These are phyloP conservation scores for Sardina pilchardus DNA, from an alignment of 2,113 vertebrate genomes.

Conservation along the genomic window DNA sequence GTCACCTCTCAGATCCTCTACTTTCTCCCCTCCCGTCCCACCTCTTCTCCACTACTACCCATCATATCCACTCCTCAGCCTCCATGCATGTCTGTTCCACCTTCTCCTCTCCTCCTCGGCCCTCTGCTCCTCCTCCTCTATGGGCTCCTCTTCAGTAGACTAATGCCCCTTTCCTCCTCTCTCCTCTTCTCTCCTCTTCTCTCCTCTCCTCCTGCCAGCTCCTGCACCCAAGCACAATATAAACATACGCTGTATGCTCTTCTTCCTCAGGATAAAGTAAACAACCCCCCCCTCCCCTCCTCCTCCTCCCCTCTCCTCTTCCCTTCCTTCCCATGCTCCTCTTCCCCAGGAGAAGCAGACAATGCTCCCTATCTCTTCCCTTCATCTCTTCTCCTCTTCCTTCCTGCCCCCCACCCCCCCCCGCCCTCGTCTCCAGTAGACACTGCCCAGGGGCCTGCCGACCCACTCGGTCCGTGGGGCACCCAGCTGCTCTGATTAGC, in stretches of 20 bases:
- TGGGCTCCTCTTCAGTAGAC: not conserved
- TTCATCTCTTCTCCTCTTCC: not conserved
- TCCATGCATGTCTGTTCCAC: too few relatives aligned
- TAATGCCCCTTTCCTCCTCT: not conserved
- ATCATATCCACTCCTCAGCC: not conserved
- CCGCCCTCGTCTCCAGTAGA: not conserved
- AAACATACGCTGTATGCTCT: not conserved
- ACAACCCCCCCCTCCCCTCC: too few relatives aligned
- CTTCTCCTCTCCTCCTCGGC: not conserved
- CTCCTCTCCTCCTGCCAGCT: not conserved
- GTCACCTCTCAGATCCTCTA: not conserved
- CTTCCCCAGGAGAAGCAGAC: too few relatives aligned
- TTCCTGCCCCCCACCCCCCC: not conserved
- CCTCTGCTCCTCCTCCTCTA: not conserved
- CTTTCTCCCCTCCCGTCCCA: not conserved
- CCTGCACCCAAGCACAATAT: too few relatives aligned
- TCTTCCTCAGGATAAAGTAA: not conserved
- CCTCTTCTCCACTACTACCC: not conserved
- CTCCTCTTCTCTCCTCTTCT: not conserved
- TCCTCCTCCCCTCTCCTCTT: not conserved
- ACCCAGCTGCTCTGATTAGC: slow-evolving; percentile 19
- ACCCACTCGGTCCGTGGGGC: not conserved
- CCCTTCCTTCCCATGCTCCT: not conserved
- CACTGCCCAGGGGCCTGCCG: not conserved
- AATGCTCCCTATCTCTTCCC: too few relatives aligned